Evolutionary conservation across 1,140 invertebrate species (phyloP), one percentile per base, ranked within the genome.

Genomic region (Micrasema minimum): DNA sequence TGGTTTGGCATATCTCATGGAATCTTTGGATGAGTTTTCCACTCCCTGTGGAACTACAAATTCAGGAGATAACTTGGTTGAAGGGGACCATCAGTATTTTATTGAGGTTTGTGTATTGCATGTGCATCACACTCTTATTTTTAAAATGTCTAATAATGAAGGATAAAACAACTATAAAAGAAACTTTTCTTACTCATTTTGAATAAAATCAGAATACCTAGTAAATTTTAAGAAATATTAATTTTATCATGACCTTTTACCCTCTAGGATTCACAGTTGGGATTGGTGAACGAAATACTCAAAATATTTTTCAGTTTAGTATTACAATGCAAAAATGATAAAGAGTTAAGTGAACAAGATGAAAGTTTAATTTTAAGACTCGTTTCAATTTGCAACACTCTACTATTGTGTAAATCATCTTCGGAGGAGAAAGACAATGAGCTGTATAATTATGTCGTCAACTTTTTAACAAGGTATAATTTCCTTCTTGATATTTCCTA

Each of bases 301-400:
- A 97, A 97, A 84, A 89, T 92, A 11, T 85, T 97, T 67, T 98
- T 97, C 79, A 98, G 97, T 80, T 81, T 98, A n/a, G 85, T 91
- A 18, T 65, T 81, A 9, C 80, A 84, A 68, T 82, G 83, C 46
- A 84, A 87, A 71, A 79, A 84, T 11, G 79, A 80, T 23, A 79
- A 83, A 6, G 79, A 83, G 26, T 76, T 79, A 14, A 85, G 85
- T 68, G 86, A 92, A 77, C 89, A 91, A 75, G 90, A 93, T 77
- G 88, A 93, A 75, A 88, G 89, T 0, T 90, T 91, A 78, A 91
- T 90, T 77, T 82, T 91, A 74, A 86, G 90, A 69, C 79, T 97
- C 50, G 90, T 93, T 37, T 85, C 86, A 46, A 89, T 94, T 62
- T 83, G 96, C 16, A 88, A 90, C 48, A 88, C 88, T 68, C 81